Evolutionary conservation across 2,888 invertebrate genomes (phyloP).

Genomic region (Eledona agricola): DNA sequence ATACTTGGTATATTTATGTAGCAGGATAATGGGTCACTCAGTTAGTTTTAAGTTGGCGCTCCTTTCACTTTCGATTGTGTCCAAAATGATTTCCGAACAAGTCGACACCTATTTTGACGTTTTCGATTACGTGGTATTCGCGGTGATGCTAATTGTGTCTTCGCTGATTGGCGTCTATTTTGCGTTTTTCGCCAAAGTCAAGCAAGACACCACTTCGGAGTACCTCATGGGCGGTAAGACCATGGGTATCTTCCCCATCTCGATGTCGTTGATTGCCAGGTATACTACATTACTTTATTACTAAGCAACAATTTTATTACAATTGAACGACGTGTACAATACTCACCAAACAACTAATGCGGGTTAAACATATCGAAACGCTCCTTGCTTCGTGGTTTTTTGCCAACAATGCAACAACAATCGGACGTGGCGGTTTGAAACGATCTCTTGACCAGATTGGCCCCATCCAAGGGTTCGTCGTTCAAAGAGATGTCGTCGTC

Average conservation of each 20-base stretch:
- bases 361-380: slow-evolving; percentile 23
- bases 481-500: slow-evolving; percentile 46
- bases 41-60: slow-evolving; percentile 23
- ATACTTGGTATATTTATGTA: slow-evolving; percentile 50
- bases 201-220: slow-evolving; percentile 75
- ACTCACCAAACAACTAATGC: slow-evolving; percentile 1
- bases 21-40: slow-evolving; percentile 25
- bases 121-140: slow-evolving; percentile 74
- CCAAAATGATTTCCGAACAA: slow-evolving; percentile 19
- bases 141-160: slow-evolving; percentile 71
- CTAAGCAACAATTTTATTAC: neutral
- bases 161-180: slow-evolving; percentile 76
- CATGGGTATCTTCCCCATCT: slow-evolving; percentile 81
- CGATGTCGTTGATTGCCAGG: slow-evolving; percentile 81
- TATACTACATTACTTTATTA: slow-evolving; percentile 66
- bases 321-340: too few species aligned
- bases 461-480: slow-evolving; percentile 59
- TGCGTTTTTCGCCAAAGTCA: slow-evolving; percentile 73
- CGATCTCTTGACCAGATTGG: slow-evolving; percentile 54
- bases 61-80: too few species aligned
- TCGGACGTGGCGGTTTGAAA: slow-evolving; percentile 43
- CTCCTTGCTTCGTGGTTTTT: neutral
- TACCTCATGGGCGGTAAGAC: slow-evolving; percentile 79
- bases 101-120: slow-evolving; percentile 65
- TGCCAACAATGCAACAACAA: slow-evolving; percentile 21